Evolutionary conservation across 1,140 invertebrate species (phyloP), one percentile per base, ranked within the genome.

Genomic region (Drosophila ercepeae): DNA sequence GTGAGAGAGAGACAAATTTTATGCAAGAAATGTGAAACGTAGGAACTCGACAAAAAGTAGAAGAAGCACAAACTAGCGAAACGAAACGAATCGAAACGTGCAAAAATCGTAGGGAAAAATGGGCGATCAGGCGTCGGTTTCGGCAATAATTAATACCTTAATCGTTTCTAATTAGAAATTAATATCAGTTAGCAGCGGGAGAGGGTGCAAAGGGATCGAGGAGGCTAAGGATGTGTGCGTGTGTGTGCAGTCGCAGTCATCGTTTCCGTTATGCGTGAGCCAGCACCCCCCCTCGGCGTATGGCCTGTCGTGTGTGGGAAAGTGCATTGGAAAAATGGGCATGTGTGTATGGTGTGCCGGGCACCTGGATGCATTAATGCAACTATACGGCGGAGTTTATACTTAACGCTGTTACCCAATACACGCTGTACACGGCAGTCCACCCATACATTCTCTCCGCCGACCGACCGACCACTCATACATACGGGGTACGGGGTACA

Each of bases 11-110:
- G 68, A 79, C 75, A 76, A 84, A 93, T 64, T 91, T 89, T 88
- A 90, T 91, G 90, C 78, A 82, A 84, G 89, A 89, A 91, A 91
- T 92, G 91, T 86, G 78, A 88, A 89, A 86, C 81, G 73, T 84
- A 79, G 81, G 61, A 73, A 86, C 60, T 55, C 61, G 60, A 70
- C 60, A 54, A 78, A 78, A 74, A 55, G 68, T 63, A 75, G 82
- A 91, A 64, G 54, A 81, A 78, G 75, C 55, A 57, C 18, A 77
- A 50, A 23, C 29, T 49, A 32, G 7, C 27, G 27, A n/a, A n/a
- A 21, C 21, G 50, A 79, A 53, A 77, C 88, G 83, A 84, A 76
- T 91, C 91, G 92, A 92, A 91, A 91, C 90, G 77, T 82, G 77
- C 75, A 68, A 81, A 78, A 86, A 57, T 53, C 42, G 57, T n/a